A percentile compares a stretch with the other conserved stretches of the same genome.
Conservation (phyloP, 1,140 invertebrate species). For the Diabrotica virgifera region DNA sequence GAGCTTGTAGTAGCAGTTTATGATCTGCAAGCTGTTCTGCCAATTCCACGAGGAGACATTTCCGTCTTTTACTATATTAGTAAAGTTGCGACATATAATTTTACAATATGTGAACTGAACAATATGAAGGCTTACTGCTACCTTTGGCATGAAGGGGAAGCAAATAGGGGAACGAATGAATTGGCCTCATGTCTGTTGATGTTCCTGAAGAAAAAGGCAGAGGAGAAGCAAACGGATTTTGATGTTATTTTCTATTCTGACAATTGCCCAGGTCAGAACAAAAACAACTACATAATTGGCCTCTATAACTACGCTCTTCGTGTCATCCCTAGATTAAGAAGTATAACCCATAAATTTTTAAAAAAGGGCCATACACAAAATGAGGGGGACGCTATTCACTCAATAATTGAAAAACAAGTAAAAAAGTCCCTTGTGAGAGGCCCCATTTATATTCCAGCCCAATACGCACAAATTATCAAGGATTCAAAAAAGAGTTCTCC, state of each 20-base stretch:
- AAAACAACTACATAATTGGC: conserved; percentile 16
- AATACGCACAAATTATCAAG: conserved; percentile 15
- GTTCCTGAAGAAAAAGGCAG: background rate
- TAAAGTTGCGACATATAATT: conserved; percentile 42
- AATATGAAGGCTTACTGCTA: conserved; percentile 39
- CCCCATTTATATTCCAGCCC: conserved; percentile 33
- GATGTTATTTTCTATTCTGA: conserved; percentile 20
- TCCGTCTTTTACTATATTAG: conserved; percentile 38
- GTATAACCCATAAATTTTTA: conserved; percentile 18
- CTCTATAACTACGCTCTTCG: conserved; percentile 8
- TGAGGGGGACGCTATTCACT: conserved; percentile 17
- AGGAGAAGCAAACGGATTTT: background rate
- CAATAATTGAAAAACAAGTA: conserved; percentile 19
- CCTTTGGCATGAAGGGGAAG: conserved; percentile 50
- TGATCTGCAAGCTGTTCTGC: conserved; percentile 40
- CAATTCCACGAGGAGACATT: conserved; percentile 34
- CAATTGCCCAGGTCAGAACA: conserved; percentile 13
- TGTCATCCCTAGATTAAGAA: conserved; percentile 4
- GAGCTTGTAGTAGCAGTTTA: conserved; percentile 8
- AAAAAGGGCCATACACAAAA: conserved; percentile 13
- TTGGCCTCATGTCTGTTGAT: conserved; percentile 42
- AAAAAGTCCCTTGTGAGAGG: conserved; percentile 26
- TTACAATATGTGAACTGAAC: conserved; percentile 33
- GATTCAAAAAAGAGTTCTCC: background rate
- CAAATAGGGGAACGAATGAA: conserved; percentile 47